A percentile compares a stretch with the other conserved stretches of the same genome.
Conservation (phyloP, 2,888 invertebrate genomes). For the Gymnosoma rotundatum region DNA sequence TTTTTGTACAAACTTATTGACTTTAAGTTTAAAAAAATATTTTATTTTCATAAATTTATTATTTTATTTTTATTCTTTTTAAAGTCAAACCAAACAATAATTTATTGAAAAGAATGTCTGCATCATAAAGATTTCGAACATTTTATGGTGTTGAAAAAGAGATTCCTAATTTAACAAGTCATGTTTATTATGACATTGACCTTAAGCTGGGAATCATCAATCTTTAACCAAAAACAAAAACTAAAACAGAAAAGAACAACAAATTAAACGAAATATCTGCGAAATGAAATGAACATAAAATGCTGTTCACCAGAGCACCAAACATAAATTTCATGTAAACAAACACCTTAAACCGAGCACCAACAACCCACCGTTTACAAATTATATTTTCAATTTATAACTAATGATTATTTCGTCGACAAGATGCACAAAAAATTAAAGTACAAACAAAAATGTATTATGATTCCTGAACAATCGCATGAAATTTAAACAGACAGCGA, state of each 20-base stretch:
- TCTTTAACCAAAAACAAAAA: constrained; percentile 32
- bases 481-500: neutral
- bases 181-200: constrained; percentile 70
- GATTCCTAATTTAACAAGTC: constrained; percentile 65
- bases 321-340: constrained; percentile 63
- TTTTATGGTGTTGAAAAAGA: constrained; percentile 20
- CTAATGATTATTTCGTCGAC: constrained; percentile 60
- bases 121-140: neutral
- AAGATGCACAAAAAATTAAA: constrained; percentile 11
- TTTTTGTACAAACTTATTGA: no score
- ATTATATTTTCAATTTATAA: constrained; percentile 48
- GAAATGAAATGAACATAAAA: constrained; percentile 54
- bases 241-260: neutral
- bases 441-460: neutral
- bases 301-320: constrained; percentile 27
- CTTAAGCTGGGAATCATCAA: constrained; percentile 68
- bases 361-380: constrained; percentile 40
- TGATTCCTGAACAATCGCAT: neutral
- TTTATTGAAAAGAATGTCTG: constrained; percentile 10
- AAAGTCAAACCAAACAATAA: constrained; percentile 25
- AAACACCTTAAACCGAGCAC: constrained; percentile 60
- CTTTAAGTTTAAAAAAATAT: no score
- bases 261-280: constrained; percentile 27
- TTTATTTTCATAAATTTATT: no score
- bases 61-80: constrained; percentile 3